Percentiles rank a stretch among this genome's conserved stretches.
Conservation (phyloP, 2,888 invertebrate species). For the Andricus curvator region DNA sequence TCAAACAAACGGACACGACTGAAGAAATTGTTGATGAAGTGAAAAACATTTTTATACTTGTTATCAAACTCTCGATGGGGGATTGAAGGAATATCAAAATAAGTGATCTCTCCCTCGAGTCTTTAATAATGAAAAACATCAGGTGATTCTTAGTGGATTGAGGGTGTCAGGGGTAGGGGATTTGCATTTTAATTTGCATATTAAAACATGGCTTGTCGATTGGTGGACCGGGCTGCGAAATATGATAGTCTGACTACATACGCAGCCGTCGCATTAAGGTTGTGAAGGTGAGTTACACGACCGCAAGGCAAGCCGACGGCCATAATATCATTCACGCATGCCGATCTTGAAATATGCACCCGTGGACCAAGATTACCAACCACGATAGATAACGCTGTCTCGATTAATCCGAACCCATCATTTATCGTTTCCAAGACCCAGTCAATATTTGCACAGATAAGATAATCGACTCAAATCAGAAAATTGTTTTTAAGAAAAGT, state of each 20-base stretch:
- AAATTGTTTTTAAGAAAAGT: too few species aligned
- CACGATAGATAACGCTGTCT: slow-evolving; percentile 65
- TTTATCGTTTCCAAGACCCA: slow-evolving; percentile 47
- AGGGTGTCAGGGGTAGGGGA: slow-evolving; percentile 52
- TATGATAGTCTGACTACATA: slow-evolving; percentile 66
- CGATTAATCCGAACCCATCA: slow-evolving; percentile 52
- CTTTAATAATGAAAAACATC: slow-evolving; percentile 47
- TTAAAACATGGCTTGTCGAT: slow-evolving; percentile 73
- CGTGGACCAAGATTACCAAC: slow-evolving; percentile 70
- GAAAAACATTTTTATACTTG: neutral
- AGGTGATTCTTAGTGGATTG: slow-evolving; percentile 46
- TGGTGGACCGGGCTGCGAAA: slow-evolving; percentile 68
- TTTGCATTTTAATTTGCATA: slow-evolving; percentile 77
- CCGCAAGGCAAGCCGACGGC: slow-evolving; percentile 76
- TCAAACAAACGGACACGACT: neutral
- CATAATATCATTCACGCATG: slow-evolving; percentile 77
- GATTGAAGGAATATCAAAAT: neutral
- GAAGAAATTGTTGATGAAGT: neutral
- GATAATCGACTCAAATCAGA: neutral
- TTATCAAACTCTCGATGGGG: slow-evolving; percentile 2
- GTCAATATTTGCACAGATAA: slow-evolving; percentile 51
- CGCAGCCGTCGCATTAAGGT: slow-evolving; percentile 74
- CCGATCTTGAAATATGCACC: slow-evolving; percentile 77
- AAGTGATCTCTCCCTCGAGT: slow-evolving; percentile 44
- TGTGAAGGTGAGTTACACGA: slow-evolving; percentile 75